Percentiles rank a stretch among this genome's conserved stretches.
These are phyloP conservation scores for Oxyteleia sp. DNA, from an alignment of 2,888 invertebrate genomes.

Conservation along the genomic window DNA sequence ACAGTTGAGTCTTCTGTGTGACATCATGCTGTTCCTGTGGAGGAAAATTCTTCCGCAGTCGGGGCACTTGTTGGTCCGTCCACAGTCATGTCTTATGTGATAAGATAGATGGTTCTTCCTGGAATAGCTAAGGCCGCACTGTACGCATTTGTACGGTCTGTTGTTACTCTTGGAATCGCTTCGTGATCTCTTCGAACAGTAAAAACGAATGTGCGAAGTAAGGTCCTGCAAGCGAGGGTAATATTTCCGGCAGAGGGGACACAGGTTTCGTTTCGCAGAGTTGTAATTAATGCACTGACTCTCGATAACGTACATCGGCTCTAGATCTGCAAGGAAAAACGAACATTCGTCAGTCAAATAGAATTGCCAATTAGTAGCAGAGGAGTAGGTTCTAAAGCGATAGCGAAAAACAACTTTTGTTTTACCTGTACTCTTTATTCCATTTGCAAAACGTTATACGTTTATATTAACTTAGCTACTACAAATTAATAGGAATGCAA, in stretches of 20 bases:
- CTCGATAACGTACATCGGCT: slow-evolving; percentile 5
- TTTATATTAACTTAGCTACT: too few species aligned
- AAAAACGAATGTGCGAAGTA: slow-evolving; percentile 74
- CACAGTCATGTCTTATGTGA: slow-evolving; percentile 81
- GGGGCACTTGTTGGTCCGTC: slow-evolving; percentile 78
- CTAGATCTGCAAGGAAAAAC: slow-evolving; percentile 52
- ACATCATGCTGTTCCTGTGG: slow-evolving; percentile 78
- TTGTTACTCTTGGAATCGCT: slow-evolving; percentile 4
- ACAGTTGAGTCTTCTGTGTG: slow-evolving; percentile 50
- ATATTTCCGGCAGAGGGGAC: slow-evolving; percentile 77
- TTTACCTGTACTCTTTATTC: too few species aligned
- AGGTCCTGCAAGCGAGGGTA: slow-evolving; percentile 76
- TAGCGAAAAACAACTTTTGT: too few species aligned
- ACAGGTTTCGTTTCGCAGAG: slow-evolving; percentile 39
- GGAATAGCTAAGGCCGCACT: slow-evolving; percentile 81
- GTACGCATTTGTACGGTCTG: slow-evolving; percentile 79
- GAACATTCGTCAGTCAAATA: slow-evolving; percentile 26
- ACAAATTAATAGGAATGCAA: too few species aligned
- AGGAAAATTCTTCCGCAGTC: slow-evolving; percentile 78
- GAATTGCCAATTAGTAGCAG: neutral
- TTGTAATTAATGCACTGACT: slow-evolving; percentile 19
- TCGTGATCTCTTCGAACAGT: slow-evolving; percentile 68
- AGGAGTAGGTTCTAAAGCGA: too few species aligned
- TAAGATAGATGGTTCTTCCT: slow-evolving; percentile 79
- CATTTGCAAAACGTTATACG: too few species aligned